Base-by-base conservation (phyloP, 2,113 vertebrate genomes). In the Hypocryptadius cinnamomeus region DNA sequence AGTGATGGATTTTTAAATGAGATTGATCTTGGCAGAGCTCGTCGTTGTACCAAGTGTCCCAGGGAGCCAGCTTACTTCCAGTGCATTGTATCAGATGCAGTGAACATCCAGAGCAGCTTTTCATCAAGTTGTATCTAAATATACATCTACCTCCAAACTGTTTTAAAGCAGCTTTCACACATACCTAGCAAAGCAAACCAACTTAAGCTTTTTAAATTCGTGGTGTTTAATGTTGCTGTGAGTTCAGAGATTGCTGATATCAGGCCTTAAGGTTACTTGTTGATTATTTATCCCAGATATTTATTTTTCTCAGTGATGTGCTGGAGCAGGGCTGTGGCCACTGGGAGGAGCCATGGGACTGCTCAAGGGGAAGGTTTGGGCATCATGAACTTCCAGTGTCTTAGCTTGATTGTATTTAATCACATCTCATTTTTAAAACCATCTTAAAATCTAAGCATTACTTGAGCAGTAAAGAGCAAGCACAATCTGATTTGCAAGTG, bases 321-420 rank as follows among this genome's bases (percentile, higher is more conserved):
- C 19, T 28, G n/a, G 68, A 71, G 44, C 11, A 54, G 66, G 48
- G 33, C 21, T 79, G 13, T 68, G 74, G 79, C 95, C 88, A 87
- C 94, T 64, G 70, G 92, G 92, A 94, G 95, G 92, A 94, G 92
- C 94, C 85, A 28, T 63, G 95, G 69, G 39, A 47, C 87, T 81
- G 61, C 78, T 81, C 61, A 35, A 87, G 61, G 40, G 51, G 27
- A 33, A 33, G 4, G 21, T 18, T 78, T 68, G 85, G 88, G 35
- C 40, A 39, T 88, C 90, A 71, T 71, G 31, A 39, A 20, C 15
- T 63, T 73, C 11, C 13, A n/a, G 2, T 23, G 25, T 28, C 22
- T 47, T 65, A 30, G 12, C 4, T 1, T 6, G 15, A 39, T 61
- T 92, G n/a, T n/a, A 22, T 47, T 86, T 57, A 56, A 50, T 40